Conservation (phyloP, 2,888 invertebrate genomes). For the Eupeodes luniger region DNA sequence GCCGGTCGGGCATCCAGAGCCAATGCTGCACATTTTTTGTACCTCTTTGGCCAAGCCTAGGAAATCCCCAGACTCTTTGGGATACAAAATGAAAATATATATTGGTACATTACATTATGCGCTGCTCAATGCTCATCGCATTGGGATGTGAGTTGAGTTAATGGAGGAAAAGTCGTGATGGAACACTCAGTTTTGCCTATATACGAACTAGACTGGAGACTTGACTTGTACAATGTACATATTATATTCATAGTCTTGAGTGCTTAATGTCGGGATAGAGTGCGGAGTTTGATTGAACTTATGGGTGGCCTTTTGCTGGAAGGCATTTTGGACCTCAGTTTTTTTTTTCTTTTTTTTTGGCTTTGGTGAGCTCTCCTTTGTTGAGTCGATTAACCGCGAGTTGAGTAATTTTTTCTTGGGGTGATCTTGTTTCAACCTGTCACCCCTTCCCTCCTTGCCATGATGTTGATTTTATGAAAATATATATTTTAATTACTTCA, state of each 20-base stretch:
- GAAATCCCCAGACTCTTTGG: slow-evolving; percentile 49
- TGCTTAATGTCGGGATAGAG: slow-evolving; percentile 57
- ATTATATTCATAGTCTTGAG: neutral
- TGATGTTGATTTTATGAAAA: slow-evolving; percentile 30
- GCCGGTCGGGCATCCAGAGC: neutral
- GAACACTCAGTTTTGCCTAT: slow-evolving; percentile 65
- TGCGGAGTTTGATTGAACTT: slow-evolving; percentile 72
- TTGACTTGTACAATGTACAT: slow-evolving; percentile 13
- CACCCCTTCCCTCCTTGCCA: neutral
- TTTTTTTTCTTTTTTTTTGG: slow-evolving; percentile 20
- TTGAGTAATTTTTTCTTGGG: slow-evolving; percentile 48
- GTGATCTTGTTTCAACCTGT: slow-evolving; percentile 25
- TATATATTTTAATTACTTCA: slow-evolving; percentile 72
- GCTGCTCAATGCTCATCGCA: slow-evolving; percentile 25
- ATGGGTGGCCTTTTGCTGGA: slow-evolving; percentile 70
- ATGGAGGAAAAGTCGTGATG: slow-evolving; percentile 70
- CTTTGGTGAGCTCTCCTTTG: slow-evolving; percentile 18
- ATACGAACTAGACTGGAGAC: slow-evolving; percentile 41
- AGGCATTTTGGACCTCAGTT: slow-evolving; percentile 39
- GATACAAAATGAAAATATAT: slow-evolving; percentile 8
- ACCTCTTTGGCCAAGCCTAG: slow-evolving; percentile 49
- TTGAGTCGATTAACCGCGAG: slow-evolving; percentile 59
- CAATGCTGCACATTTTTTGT: slow-evolving; percentile 58
- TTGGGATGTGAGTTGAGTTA: slow-evolving; percentile 37
- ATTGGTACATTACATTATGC: neutral